Evolutionary conservation across 2,113 vertebrate species (phyloP).

Genomic region (Pogona vitticeps): DNA sequence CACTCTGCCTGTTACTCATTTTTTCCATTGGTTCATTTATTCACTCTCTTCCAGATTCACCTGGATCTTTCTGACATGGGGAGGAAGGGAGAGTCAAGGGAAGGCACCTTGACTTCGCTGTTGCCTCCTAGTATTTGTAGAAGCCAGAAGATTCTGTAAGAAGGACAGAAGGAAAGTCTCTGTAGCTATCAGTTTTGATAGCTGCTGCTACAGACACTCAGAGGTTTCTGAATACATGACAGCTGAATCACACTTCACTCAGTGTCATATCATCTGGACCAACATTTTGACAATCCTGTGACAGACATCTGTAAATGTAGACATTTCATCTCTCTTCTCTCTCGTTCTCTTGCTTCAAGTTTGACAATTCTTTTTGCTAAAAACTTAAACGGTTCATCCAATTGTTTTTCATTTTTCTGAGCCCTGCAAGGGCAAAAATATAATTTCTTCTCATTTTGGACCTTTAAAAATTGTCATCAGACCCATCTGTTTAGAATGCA

Average conservation of each 20-base stretch:
- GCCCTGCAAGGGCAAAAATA: slow-evolving; percentile 58
- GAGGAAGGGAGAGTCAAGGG: neutral
- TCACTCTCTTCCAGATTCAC: neutral
- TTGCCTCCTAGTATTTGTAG: neutral
- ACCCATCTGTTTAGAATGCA: slow-evolving; percentile 68
- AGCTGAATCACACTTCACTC: neutral
- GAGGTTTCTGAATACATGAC: neutral
- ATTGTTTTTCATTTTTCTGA: slow-evolving; percentile 52
- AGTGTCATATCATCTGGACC: neutral
- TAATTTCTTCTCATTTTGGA: slow-evolving; percentile 67
- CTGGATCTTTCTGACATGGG: neutral
- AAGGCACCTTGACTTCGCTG: neutral
- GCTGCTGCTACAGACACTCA: neutral
- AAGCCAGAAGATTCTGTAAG: neutral
- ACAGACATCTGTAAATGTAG: neutral
- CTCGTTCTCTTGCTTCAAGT: neutral
- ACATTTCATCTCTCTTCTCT: neutral
- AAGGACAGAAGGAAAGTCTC: no score
- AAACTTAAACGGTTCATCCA: neutral
- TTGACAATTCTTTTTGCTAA: neutral
- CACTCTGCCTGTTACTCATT: neutral
- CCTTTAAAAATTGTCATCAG: slow-evolving; percentile 69
- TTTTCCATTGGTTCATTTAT: neutral
- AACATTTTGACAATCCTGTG: neutral
- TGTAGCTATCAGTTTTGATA: neutral